Evolutionary conservation across 1,140 invertebrate genomes (phyloP).

Genomic region (Drosophila quadrilineata): DNA sequence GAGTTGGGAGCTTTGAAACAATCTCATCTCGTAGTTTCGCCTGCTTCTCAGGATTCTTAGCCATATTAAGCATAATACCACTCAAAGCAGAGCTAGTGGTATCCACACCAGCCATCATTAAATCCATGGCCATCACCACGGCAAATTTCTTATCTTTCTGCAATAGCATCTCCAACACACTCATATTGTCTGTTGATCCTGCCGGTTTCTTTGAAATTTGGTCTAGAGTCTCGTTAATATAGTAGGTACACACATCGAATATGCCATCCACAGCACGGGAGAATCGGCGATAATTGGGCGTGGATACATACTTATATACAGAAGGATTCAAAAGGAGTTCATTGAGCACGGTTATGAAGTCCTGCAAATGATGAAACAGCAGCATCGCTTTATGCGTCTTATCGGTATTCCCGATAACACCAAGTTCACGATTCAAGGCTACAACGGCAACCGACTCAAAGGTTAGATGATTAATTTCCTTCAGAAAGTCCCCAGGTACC

Average conservation of each 20-base stretch:
- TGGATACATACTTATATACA: constrained; percentile 82
- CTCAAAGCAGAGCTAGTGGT: constrained; percentile 80
- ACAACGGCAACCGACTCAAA: constrained; percentile 30
- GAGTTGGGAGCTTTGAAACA: constrained; percentile 43
- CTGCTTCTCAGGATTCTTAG: constrained; percentile 82
- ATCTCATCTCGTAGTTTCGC: constrained; percentile 83
- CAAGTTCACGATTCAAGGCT: constrained; percentile 30
- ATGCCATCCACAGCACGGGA: constrained; percentile 80
- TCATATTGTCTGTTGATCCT: constrained; percentile 27
- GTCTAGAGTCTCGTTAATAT: constrained; percentile 49
- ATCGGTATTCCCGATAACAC: constrained; percentile 69
- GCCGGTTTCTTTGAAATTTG: constrained; percentile 23
- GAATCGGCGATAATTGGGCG: constrained; percentile 83
- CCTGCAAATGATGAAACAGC: constrained; percentile 7
- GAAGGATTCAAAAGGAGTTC: constrained; percentile 84
- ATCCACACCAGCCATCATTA: constrained; percentile 88
- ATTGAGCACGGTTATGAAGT: constrained; percentile 5
- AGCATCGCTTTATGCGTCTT: constrained; percentile 72
- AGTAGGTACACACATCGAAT: constrained; percentile 9
- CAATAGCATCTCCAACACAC: constrained; percentile 84
- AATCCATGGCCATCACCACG: constrained; percentile 86
- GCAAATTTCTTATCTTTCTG: constrained; percentile 84
- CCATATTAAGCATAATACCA: constrained; percentile 55
- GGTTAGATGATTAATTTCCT: constrained; percentile 17
- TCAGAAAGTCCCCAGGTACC: constrained; percentile 21